phyloP scores from a whole-genome alignment of 1,140 invertebrate species.

The Platyscapa corneri region DNA sequence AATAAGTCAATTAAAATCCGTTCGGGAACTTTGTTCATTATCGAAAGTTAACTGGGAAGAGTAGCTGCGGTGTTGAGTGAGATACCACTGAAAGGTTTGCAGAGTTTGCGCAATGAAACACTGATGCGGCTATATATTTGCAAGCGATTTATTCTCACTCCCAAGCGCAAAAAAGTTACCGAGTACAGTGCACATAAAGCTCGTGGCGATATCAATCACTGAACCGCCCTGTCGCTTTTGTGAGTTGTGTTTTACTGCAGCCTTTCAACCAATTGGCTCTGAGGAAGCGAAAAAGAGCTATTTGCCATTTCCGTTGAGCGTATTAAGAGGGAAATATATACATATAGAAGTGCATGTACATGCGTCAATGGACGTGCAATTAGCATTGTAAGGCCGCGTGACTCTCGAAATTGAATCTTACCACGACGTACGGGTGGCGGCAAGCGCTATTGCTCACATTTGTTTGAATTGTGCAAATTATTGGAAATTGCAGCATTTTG shows the following conservation, averaged over 20 bases:
- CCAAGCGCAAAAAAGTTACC: constrained; percentile 66
- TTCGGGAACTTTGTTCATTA: neutral
- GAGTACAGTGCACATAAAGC: constrained; percentile 14
- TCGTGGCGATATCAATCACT: constrained; percentile 52
- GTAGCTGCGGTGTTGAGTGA: neutral
- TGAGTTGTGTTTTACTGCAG: constrained; percentile 55
- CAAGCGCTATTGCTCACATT: neutral
- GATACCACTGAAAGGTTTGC: neutral
- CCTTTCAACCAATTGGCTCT: constrained; percentile 30
- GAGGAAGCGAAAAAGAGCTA: constrained; percentile 3
- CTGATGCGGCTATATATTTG: constrained; percentile 62
- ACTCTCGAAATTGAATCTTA: constrained; percentile 60
- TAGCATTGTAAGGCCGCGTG: too few species aligned
- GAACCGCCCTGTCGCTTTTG: constrained; percentile 36
- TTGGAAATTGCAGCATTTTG: neutral
- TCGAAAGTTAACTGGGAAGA: neutral
- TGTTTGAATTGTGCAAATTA: neutral
- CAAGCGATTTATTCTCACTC: constrained; percentile 68
- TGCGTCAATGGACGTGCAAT: constrained; percentile 53
- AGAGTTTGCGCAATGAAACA: neutral
- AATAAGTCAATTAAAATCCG: neutral
- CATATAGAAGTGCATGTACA: constrained; percentile 61
- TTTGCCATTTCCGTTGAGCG: constrained; percentile 42
- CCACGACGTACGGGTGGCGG: too few species aligned
- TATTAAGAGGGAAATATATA: constrained; percentile 61